Evolutionary conservation across 2,113 vertebrate species (phyloP).

Genomic region (Hemiscyllium ocellatum): DNA sequence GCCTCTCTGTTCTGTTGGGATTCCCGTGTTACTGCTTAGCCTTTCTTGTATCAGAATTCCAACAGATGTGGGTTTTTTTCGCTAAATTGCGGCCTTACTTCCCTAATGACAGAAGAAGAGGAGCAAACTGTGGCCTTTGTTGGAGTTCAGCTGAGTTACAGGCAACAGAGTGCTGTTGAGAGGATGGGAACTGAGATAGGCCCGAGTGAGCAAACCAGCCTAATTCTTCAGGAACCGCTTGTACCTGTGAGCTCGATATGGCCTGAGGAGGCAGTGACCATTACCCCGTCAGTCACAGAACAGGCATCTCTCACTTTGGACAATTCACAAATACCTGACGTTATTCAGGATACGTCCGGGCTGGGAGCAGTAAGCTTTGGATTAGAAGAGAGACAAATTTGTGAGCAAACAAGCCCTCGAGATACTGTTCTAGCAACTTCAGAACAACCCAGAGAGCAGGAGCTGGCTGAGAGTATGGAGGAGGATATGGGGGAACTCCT

Average conservation of each 20-base stretch:
- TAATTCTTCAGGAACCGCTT: not conserved
- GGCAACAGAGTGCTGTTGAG: not conserved
- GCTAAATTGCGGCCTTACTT: not conserved
- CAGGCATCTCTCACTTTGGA: not conserved
- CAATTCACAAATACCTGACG: not conserved
- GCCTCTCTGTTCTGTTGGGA: not conserved
- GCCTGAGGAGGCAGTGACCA: not conserved
- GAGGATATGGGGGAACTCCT: not conserved
- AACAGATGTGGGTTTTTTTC: not conserved
- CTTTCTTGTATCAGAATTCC: not conserved
- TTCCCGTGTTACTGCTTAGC: not conserved
- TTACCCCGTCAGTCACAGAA: not conserved
- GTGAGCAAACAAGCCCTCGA: not conserved
- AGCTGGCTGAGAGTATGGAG: not conserved
- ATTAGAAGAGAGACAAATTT: not conserved
- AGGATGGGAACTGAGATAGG: not conserved
- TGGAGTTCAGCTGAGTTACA: not conserved
- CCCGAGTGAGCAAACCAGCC: not conserved
- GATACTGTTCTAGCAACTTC: not conserved
- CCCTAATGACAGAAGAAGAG: not conserved
- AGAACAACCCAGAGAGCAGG: not conserved
- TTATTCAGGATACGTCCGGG: not conserved
- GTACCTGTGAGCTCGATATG: not conserved
- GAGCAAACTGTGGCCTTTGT: not conserved
- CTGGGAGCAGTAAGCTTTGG: not conserved